These are phyloP conservation scores for Haliaeetus leucogaster DNA, from an alignment of 2,113 vertebrate genomes.

Conservation along the genomic window DNA sequence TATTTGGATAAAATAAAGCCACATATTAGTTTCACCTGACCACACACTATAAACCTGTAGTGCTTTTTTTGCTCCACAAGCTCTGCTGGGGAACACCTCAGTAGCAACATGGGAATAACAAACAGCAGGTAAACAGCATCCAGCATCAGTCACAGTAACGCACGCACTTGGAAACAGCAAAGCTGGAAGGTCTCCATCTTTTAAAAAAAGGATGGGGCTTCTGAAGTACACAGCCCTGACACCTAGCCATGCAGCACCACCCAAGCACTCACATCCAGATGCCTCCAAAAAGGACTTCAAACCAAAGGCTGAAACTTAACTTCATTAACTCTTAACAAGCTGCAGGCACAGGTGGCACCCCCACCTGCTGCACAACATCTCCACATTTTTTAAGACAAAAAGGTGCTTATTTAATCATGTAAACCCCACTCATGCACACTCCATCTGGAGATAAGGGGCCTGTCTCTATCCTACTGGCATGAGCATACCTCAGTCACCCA, in stretches of 20 bases:
- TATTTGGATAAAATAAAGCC: background rate
- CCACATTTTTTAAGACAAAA: background rate
- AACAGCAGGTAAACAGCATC: rapidly evolving
- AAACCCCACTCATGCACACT: background rate
- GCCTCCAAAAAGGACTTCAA: background rate
- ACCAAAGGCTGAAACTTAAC: background rate
- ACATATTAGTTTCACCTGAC: background rate
- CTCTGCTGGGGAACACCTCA: background rate
- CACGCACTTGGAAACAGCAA: background rate
- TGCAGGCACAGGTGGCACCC: background rate
- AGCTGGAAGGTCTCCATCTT: background rate
- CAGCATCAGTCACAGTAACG: background rate
- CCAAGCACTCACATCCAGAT: rapidly evolving
- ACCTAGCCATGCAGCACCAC: background rate
- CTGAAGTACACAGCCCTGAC: background rate
- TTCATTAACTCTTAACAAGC: background rate
- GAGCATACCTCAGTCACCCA: background rate
- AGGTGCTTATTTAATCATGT: background rate
- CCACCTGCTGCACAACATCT: background rate
- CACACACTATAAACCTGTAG: background rate
- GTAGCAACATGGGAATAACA: background rate
- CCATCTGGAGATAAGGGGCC: background rate
- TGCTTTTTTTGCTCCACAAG: background rate
- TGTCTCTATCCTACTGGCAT: background rate
- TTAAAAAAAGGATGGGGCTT: background rate